Evolutionary conservation across 2,888 invertebrate genomes (phyloP), one percentile per base, ranked within the genome.

Genomic region (Euplexia lucipara): DNA sequence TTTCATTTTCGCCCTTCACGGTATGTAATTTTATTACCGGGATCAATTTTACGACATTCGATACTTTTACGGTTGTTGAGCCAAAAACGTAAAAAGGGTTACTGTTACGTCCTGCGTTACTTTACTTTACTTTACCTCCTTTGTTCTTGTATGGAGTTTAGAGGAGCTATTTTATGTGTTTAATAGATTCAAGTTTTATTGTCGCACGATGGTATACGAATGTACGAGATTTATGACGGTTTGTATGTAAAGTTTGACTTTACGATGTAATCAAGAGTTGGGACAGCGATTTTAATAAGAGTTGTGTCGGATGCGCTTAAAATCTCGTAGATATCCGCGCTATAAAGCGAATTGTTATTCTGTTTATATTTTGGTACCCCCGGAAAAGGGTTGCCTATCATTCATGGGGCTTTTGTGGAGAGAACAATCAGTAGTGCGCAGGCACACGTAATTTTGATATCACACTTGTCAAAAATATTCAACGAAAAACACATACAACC

Each of bases 31-130:
- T 92, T 91, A 93, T 91, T 92, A 90, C 85, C 57, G 74, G 90
- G 91, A 90, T 91, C 87, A 91, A 91, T 88, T 92, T 92, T 93
- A 92, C 87, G 91, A 89, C 85, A 88, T 87, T 90, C 89, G 87
- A 93, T 93, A 91, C 92, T 91, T 92, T 93, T 92, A 93, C 90
- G 90, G 90, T 80, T 88, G 88, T 91, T 91, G 90, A 87, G 88
- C 86, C 88, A 89, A 88, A 88, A 90, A 87, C 87, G 88, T 91
- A 89, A 91, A n/a, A 92, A 91, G 92, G 92, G 92, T 92, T 90
- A 86, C 88, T 42, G 79, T 87, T 85, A 87, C 81, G 82, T 81
- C 79, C 73, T 70, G 79, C 81, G 83, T 88, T 85, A 85, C 86
- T 83, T 83, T 75, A 75, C 81, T 83, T 76, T 84, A 85, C 85